Evolutionary conservation across 1,140 invertebrate genomes (phyloP).

Genomic region (Hyphantria cunea): DNA sequence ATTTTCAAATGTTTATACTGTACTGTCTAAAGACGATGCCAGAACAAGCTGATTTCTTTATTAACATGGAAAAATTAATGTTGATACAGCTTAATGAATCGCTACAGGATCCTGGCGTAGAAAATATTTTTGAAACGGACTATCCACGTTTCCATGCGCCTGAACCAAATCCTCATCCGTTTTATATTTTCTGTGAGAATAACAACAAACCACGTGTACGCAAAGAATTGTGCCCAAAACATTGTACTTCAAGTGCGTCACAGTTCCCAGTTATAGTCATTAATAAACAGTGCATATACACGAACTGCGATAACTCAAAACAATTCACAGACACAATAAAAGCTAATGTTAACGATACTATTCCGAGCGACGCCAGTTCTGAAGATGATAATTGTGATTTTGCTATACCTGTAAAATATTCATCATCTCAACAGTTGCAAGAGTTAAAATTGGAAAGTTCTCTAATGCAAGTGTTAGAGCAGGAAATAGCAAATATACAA

Average conservation of each 20-base stretch:
- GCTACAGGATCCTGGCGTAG: constrained; percentile 48
- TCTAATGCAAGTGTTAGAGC: constrained; percentile 63
- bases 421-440: constrained; percentile 41
- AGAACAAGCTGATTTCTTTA: constrained; percentile 66
- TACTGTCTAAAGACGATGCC: constrained; percentile 63
- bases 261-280: constrained; percentile 63
- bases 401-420: constrained; percentile 54
- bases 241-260: constrained; percentile 55
- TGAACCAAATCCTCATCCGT: constrained; percentile 57
- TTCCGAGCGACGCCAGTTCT: constrained; percentile 49
- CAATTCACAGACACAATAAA: constrained; percentile 52
- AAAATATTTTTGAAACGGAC: constrained; percentile 59
- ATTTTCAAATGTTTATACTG: constrained; percentile 61
- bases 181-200: constrained; percentile 63
- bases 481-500: constrained; percentile 54
- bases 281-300: constrained; percentile 65
- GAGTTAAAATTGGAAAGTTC: constrained; percentile 64
- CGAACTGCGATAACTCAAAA: constrained; percentile 63
- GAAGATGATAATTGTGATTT: constrained; percentile 54
- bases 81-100: constrained; percentile 60
- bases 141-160: constrained; percentile 45
- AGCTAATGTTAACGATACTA: neutral
- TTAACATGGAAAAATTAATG: constrained; percentile 71
- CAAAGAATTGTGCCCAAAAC: constrained; percentile 57
- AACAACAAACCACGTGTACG: constrained; percentile 53